These are phyloP conservation scores for Sarcophaga carnaria DNA, from an alignment of 2,888 invertebrate species.

Conservation along the genomic window DNA sequence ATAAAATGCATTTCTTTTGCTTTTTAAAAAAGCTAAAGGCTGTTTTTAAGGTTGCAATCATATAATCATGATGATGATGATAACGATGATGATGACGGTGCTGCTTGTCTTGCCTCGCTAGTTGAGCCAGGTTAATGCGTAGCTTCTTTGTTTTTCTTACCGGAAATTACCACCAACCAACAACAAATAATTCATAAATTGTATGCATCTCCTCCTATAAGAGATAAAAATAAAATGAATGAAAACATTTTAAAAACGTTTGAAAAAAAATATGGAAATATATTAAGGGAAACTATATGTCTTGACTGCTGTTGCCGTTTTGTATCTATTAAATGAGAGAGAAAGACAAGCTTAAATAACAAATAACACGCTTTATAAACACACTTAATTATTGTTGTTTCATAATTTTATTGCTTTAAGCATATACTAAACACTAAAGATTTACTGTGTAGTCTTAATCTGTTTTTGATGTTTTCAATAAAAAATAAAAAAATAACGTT, in stretches of 20 bases:
- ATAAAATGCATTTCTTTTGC: conserved; percentile 68
- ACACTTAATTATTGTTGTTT: background rate
- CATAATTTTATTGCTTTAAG: background rate
- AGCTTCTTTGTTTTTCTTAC: conserved; percentile 56
- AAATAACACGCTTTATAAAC: background rate
- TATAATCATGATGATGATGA: background rate
- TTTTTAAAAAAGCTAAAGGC: conserved; percentile 22
- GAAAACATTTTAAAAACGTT: too few species aligned
- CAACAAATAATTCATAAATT: conserved; percentile 41
- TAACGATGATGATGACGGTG: background rate
- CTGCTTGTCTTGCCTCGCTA: conserved; percentile 13
- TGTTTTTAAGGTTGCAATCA: background rate
- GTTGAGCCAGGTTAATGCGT: conserved; percentile 25
- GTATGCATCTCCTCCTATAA: background rate
- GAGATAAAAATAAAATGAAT: background rate
- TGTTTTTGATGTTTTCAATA: conserved; percentile 2
- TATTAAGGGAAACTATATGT: background rate
- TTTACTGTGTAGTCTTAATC: background rate
- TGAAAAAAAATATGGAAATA: too few species aligned
- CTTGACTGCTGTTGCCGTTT: background rate
- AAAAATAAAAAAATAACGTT: conserved; percentile 47
- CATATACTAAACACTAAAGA: background rate
- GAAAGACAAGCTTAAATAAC: background rate
- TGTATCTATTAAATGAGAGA: background rate
- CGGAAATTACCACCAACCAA: conserved; percentile 74